Evolutionary conservation across 2,888 invertebrate genomes (phyloP), one percentile per base, ranked within the genome.

Genomic region (Nomada goodeniana): DNA sequence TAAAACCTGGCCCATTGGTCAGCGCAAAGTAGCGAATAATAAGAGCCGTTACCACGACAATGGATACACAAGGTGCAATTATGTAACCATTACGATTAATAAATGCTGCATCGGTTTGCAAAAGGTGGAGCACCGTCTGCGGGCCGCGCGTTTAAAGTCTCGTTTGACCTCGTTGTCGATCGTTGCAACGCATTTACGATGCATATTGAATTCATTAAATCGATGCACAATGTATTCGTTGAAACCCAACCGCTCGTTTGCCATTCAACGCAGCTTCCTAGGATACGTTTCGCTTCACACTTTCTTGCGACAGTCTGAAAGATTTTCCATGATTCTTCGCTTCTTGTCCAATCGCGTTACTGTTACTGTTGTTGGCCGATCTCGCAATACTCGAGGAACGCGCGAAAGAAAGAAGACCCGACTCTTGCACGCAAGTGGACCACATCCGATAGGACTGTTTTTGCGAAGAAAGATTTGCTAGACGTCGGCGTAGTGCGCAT

Each of bases 141-240:
- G 59, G 29, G 57, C 18, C n/a, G 59, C 63, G 72, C 81, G 79
- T 80, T 86, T 84, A 86, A 86, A 86, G 59, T 80, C 83, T 64
- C 86, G 71, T 82, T 82, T 72, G 72, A 78, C 81, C 72, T 57
- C 74, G 78, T 80, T 80, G 72, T 86, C 80, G 65, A 70, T 63
- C 69, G 78, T 69, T 75, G 65, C 73, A 61, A 82, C 77, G 76
- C 86, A 75, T 77, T 82, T 80, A 77, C 73, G 75, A 79, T 68
- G 82, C 87, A 84, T 84, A 84, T 86, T 82, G 87, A 86, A 86
- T 84, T 78, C 74, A 79, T 84, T 84, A 73, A 67, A 60, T 42
- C 1, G 18, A 15, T 57, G 26, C 20, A 5, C 0, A 7, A 0
- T 7, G n/a, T 36, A 44, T 73, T 53, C 57, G 52, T 55, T 44